Base-by-base conservation (phyloP, 2,888 invertebrate species). In the Sthenelais limicola region DNA sequence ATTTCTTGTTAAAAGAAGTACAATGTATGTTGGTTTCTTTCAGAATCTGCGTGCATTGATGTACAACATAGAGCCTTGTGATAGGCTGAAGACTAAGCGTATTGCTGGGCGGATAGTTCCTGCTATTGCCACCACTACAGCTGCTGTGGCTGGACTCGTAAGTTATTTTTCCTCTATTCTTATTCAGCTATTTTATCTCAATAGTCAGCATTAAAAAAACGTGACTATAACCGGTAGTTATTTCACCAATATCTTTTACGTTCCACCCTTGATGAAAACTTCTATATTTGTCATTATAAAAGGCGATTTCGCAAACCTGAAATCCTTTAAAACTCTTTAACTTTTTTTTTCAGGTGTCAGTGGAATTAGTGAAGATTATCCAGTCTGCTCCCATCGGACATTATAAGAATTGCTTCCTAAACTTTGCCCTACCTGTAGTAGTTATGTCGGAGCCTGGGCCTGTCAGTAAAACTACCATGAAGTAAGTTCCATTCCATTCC, bases 41-140 rank as follows among this genome's bases (percentile, higher is more conserved):
- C 76, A 87, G 86, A 88, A 88, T 77, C 79, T 88, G 56, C 77
- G 88, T 62, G 88, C 84, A 1, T 72, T 72, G 66, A 88, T 87
- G 86, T 88, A 88, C 78, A 80, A 78, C 72, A 86, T 88, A 68
- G 86, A 85, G 68, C 76, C 69, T 21, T 82, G 81, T 35, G 87
- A 88, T 73, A 78, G 86, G 49, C 79, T 86, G 56, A 85, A 84
- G 75, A 82, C 84, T 21, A 86, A 87, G 75, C 80, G 83, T 28
- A 88, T 89, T 21, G 88, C 88, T n/a, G 88, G 88, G 2, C 80
- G 83, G 32, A 88, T 89, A 51, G 86, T 88, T 5, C 88, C 88
- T 4, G 88, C 88, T 71, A 88, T 89, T 49, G 88, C 88, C 66
- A 89, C 88, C 3, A 89, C 88, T n/a, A 88, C 88, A 12, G 88